Evolutionary conservation across 2,888 invertebrate genomes (phyloP).

Genomic region (Monochamus alternatus): DNA sequence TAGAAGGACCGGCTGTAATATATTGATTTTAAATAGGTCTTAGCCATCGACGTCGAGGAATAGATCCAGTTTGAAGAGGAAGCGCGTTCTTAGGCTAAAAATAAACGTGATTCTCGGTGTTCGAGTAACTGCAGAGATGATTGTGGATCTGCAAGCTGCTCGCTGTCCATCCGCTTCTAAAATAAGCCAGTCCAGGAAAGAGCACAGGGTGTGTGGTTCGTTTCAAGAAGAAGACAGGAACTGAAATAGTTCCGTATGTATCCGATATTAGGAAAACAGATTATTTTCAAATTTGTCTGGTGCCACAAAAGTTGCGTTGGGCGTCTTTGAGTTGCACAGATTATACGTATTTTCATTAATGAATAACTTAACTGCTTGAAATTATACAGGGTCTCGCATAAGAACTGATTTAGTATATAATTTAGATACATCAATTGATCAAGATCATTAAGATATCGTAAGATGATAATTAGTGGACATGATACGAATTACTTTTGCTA

Average conservation of each 20-base stretch:
- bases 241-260: background rate
- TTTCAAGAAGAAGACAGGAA: background rate
- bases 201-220: background rate
- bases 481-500: too few relatives aligned
- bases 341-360: too few relatives aligned
- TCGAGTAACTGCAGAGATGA: constrained; percentile 1
- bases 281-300: background rate
- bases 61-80: constrained; percentile 7
- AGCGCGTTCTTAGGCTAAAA: constrained; percentile 3
- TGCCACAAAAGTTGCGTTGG: background rate
- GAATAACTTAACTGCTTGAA: too few relatives aligned
- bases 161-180: constrained; percentile 5
- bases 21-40: constrained; percentile 6
- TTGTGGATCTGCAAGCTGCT: background rate
- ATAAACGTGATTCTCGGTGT: background rate
- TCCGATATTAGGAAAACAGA: background rate
- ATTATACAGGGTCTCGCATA: too few relatives aligned
- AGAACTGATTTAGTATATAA: too few relatives aligned
- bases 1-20: background rate
- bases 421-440: too few relatives aligned
- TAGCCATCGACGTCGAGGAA: background rate
- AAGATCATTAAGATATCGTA: too few relatives aligned
- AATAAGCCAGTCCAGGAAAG: background rate
- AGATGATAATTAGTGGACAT: too few relatives aligned
- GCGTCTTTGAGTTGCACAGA: too few relatives aligned